Evolutionary conservation across 2,797 vertebrate species (phyloP), one percentile per base, ranked within the genome.

Genomic region (Esox masquinongy): DNA sequence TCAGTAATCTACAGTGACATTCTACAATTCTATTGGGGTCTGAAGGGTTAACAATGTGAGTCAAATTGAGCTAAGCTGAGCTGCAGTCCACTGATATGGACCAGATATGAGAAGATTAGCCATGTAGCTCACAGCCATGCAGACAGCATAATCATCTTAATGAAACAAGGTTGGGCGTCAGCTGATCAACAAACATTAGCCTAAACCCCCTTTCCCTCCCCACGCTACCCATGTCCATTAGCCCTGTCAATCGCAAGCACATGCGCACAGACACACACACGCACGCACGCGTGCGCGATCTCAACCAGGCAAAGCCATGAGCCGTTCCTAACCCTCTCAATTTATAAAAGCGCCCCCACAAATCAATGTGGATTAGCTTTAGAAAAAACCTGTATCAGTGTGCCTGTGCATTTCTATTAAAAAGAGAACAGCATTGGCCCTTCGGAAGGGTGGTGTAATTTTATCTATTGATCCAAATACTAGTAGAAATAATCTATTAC

Each of bases 301-400:
- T 53, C 31, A 82, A 75, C 43, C 80, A 79, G 80, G 84, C 73
- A 74, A 61, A 47, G 72, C 75, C 80, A 81, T 79, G 11, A 68
- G 79, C 82, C 80, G 82, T 72, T 77, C 79, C 81, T 91, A 87
- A 84, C 85, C 83, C 86, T 86, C 87, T 89, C 90, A 90, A 93
- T 94, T 93, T 90, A 91, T 92, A 91, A 93, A 93, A 93, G 88
- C 90, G 85, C 88, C 82, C 83, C 77, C 80, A 83, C 89, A 90
- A 91, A 95, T 95, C 92, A 92, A 94, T 95, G 88, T 80, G 85
- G 90, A 94, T 93, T 92, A 91, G 90, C 90, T 92, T 91, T 72
- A 15, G 83, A 86, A 78, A 87, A 86, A 90, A 91, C 89, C 86
- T 80, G 80, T 82, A 90, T 84, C 91, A 86, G 73, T 87, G 86